phyloP scores from a whole-genome alignment of 1,140 invertebrate species.

The Anagrus nilaparvatae region DNA sequence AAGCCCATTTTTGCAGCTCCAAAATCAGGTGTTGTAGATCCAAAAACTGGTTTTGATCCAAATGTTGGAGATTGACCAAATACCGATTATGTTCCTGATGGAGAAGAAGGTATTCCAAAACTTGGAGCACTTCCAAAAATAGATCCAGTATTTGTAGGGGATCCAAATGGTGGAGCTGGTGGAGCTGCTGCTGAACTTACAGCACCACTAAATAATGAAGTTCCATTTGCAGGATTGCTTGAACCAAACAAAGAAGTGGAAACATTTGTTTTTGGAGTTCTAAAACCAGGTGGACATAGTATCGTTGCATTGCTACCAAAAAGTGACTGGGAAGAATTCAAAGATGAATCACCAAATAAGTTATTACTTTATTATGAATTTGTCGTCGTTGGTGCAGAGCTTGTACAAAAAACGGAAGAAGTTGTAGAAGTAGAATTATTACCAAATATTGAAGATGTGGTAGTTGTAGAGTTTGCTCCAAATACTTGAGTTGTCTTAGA shows the following conservation, averaged over 20 bases:
- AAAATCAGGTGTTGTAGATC: slow-evolving; percentile 21
- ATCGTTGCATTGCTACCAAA: slow-evolving; percentile 9
- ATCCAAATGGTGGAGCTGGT: not conserved
- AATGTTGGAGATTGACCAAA: slow-evolving; percentile 30
- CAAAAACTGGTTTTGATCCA: slow-evolving; percentile 31
- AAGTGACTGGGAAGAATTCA: slow-evolving; percentile 4
- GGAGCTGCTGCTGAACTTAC: slow-evolving; percentile 13
- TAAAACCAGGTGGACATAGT: slow-evolving; percentile 7
- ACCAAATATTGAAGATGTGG: slow-evolving; percentile 1
- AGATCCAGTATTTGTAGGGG: slow-evolving; percentile 1
- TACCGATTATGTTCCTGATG: slow-evolving; percentile 20
- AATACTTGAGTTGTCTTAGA: not conserved
- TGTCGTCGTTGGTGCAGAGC: not conserved
- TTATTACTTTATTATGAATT: no score
- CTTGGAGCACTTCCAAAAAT: slow-evolving; percentile 12
- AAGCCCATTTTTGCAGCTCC: slow-evolving; percentile 19
- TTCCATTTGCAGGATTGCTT: no score
- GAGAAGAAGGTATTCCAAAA: slow-evolving; percentile 12
- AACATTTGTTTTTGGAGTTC: not conserved
- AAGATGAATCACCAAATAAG: slow-evolving; percentile 7
- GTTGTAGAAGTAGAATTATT: not conserved
- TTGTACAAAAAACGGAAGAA: slow-evolving; percentile 18
- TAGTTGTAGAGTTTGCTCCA: not conserved
- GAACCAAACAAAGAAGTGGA: slow-evolving; percentile 19
- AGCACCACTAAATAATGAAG: slow-evolving; percentile 1